Percentiles rank a stretch among this genome's conserved stretches.
Evolutionary conservation across 2,113 vertebrate genomes (phyloP).

Genomic region (Psittacus erithacus): DNA sequence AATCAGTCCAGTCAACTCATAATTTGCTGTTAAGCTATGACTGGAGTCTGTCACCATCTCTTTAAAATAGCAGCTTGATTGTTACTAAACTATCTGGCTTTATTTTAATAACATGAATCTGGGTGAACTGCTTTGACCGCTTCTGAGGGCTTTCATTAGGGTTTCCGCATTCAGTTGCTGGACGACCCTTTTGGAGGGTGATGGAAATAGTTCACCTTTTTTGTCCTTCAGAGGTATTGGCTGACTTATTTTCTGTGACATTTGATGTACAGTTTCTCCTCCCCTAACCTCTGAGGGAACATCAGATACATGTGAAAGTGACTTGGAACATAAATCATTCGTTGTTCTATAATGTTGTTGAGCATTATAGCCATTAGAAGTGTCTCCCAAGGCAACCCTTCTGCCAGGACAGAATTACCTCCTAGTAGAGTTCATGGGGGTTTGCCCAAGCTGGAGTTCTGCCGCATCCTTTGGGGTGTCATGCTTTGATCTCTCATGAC

Average conservation of each 20-base stretch:
- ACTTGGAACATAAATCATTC: slow-evolving; percentile 37
- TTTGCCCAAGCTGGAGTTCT: neutral
- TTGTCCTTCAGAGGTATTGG: neutral
- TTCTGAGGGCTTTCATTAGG: slow-evolving; percentile 32
- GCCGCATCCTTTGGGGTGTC: neutral
- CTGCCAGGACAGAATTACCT: neutral
- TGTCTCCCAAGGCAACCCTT: neutral
- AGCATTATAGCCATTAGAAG: neutral
- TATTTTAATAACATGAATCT: neutral
- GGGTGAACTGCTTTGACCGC: neutral
- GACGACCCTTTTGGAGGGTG: neutral
- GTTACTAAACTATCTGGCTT: slow-evolving; percentile 20
- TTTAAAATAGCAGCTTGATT: neutral
- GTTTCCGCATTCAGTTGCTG: neutral
- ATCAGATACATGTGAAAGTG: neutral
- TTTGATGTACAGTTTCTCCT: slow-evolving; percentile 57
- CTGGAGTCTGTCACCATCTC: neutral
- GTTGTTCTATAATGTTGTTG: neutral
- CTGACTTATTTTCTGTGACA: slow-evolving; percentile 62
- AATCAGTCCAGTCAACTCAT: neutral
- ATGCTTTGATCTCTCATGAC: neutral
- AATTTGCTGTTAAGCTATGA: neutral
- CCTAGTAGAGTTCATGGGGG: neutral
- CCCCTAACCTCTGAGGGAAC: slow-evolving; percentile 38
- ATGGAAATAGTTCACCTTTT: neutral